These are phyloP conservation scores for Aselliscus stoliczkanus DNA, from an alignment of 2,797 vertebrate genomes.

Conservation along the genomic window DNA sequence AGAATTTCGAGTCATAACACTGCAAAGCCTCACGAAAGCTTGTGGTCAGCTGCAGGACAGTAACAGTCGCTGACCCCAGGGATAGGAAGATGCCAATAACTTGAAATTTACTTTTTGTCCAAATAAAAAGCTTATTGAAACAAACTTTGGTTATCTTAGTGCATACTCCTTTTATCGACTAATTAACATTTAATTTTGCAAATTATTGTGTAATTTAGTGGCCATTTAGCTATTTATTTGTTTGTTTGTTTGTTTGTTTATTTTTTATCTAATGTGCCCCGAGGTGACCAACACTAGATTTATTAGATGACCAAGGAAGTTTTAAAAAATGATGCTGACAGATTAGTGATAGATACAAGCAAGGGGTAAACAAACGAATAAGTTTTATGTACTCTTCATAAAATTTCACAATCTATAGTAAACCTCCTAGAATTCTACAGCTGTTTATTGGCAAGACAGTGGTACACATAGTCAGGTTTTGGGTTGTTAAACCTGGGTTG, in stretches of 20 bases:
- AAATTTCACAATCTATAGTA: neutral
- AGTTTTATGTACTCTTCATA: neutral
- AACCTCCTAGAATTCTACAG: neutral
- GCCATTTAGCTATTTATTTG: neutral
- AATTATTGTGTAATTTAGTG: neutral
- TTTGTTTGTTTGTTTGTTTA: no score
- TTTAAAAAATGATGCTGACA: neutral
- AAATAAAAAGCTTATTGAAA: neutral
- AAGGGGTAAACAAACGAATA: neutral
- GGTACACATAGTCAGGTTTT: neutral
- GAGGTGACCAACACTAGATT: neutral
- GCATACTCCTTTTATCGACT: neutral
- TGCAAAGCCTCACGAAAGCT: neutral
- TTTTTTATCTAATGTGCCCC: neutral
- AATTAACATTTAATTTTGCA: slow-evolving; percentile 8
- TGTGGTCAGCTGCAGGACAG: no score
- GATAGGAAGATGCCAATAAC: neutral
- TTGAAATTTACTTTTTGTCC: neutral
- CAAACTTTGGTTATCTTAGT: neutral
- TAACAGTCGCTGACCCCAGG: no score
- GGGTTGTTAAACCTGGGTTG: neutral
- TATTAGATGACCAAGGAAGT: neutral
- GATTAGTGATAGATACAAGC: neutral
- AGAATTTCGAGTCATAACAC: neutral
- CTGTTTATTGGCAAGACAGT: neutral